These are phyloP conservation scores for Canis aureus DNA, from an alignment of 2,113 vertebrate species.

Conservation along the genomic window DNA sequence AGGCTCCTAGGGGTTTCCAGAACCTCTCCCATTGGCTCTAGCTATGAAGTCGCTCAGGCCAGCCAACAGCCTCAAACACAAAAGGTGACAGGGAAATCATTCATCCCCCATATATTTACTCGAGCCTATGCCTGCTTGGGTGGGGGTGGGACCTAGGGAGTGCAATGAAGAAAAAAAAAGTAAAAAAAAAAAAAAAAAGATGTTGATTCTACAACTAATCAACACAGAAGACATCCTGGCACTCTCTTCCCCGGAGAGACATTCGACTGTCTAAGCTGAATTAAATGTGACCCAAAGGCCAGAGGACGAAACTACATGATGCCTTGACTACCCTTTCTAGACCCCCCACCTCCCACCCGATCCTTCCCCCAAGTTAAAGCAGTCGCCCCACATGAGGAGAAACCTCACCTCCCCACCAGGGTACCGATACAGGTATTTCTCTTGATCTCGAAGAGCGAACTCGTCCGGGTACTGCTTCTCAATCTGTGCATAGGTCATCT, in stretches of 20 bases:
- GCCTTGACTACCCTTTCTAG: not conserved
- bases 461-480: constrained; percentile 95
- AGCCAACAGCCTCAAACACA: not conserved
- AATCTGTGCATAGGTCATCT: constrained; percentile 97
- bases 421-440: constrained; percentile 99
- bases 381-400: accelerated
- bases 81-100: not conserved
- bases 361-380: not conserved
- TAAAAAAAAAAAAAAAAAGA: not conserved
- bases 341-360: not conserved
- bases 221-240: not conserved
- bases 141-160: not conserved
- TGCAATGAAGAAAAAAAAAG: not conserved
- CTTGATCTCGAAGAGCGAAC: constrained; percentile 97
- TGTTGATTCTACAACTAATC: not conserved
- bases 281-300: not conserved
- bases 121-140: not conserved
- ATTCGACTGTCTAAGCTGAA: not conserved
- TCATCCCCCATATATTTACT: not conserved
- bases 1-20: not conserved
- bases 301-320: not conserved
- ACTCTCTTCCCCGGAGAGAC: not conserved
- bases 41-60: not conserved
- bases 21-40: not conserved
- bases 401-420: constrained; percentile 96